phyloP scores from a whole-genome alignment of 2,113 vertebrate species.

The Sapayoa aenigma region DNA sequence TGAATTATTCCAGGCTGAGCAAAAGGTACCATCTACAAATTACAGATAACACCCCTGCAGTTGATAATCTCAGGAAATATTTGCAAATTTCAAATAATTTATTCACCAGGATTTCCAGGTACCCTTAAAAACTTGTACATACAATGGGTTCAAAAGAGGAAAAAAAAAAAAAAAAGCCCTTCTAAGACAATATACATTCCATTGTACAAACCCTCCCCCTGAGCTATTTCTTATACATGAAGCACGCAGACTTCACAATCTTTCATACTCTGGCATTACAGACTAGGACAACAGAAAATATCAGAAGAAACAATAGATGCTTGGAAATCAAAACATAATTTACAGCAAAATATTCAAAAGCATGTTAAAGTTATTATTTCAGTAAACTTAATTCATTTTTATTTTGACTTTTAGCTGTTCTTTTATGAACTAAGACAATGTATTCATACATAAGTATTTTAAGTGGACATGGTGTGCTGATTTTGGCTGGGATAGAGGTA shows the following conservation, averaged over 20 bases:
- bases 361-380: not conserved
- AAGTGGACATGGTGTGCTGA: not conserved
- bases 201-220: not conserved
- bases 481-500: not conserved
- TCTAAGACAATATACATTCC: not conserved
- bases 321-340: not conserved
- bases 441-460: not conserved
- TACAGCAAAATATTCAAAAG: not conserved
- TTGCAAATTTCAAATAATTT: not conserved
- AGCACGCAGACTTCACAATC: not conserved
- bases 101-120: not conserved
- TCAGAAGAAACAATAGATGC: not conserved
- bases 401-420: not conserved
- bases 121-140: not conserved
- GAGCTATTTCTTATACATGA: not conserved
- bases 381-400: not conserved
- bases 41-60: not conserved
- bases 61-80: not conserved
- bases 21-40: not conserved
- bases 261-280: not conserved
- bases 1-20: not conserved
- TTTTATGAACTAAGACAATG: not conserved
- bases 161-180: rapidly evolving
- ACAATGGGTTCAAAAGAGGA: not conserved
- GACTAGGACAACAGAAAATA: not conserved